Evolutionary conservation across 1,140 invertebrate species (phyloP).

Genomic region (Teleogryllus occipitalis): DNA sequence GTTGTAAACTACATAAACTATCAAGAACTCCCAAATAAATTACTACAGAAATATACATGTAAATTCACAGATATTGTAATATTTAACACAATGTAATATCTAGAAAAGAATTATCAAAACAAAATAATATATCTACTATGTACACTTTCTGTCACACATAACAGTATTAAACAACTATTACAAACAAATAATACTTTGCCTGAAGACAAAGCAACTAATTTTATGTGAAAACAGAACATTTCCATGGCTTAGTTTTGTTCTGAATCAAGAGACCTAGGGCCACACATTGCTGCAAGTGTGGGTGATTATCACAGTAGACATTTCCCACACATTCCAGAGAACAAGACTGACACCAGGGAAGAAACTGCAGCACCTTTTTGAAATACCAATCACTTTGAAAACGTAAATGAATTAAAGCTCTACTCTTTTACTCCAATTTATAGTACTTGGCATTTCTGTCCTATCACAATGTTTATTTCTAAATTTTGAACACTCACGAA

Average conservation of each 20-base stretch:
- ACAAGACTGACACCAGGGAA: not conserved
- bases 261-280: not conserved
- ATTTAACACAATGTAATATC: not conserved
- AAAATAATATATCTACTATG: not conserved
- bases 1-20: not conserved
- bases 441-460: too few relatives aligned
- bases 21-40: not conserved
- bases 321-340: not conserved
- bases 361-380: not conserved
- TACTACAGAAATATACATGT: not conserved
- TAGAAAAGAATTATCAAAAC: not conserved
- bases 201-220: too few relatives aligned
- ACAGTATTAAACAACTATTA: not conserved
- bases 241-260: not conserved
- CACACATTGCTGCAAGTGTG: not conserved
- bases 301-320: not conserved
- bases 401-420: too few relatives aligned
- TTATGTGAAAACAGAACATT: not conserved
- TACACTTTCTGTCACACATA: not conserved
- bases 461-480: too few relatives aligned
- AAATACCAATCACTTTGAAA: too few relatives aligned
- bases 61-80: not conserved
- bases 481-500: too few relatives aligned
- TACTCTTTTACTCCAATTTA: too few relatives aligned
- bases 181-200: not conserved